Evolutionary conservation across 1,140 invertebrate genomes (phyloP).

Genomic region (Drosophila baimaii): DNA sequence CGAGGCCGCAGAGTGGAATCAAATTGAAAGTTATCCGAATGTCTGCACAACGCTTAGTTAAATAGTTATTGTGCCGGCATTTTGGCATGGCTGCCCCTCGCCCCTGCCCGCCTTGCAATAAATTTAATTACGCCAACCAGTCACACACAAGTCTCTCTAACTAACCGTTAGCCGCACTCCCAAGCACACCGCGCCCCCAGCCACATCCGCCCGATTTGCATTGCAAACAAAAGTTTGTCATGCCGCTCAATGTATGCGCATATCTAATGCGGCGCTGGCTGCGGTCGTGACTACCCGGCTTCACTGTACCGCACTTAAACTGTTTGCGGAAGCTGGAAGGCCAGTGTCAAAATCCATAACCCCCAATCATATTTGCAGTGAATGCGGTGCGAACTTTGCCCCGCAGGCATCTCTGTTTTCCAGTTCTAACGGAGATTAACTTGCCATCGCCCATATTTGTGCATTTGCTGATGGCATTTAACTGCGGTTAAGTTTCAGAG

Average conservation of each 20-base stretch:
- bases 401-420: constrained; percentile 20
- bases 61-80: constrained; percentile 59
- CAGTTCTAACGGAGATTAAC: constrained; percentile 31
- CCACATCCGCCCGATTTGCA: constrained; percentile 33
- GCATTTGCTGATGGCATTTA: constrained; percentile 1
- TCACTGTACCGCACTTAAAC: constrained; percentile 15
- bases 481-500: not conserved
- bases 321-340: constrained; percentile 17
- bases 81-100: not conserved
- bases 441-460: constrained; percentile 4
- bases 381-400: constrained; percentile 8
- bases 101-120: constrained; percentile 1
- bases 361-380: constrained; percentile 40
- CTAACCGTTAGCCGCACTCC: constrained; percentile 58
- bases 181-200: constrained; percentile 1
- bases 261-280: constrained; percentile 58
- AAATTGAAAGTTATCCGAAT: constrained; percentile 53
- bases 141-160: constrained; percentile 72
- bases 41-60: constrained; percentile 47
- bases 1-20: constrained; percentile 55
- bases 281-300: constrained; percentile 18
- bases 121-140: constrained; percentile 69
- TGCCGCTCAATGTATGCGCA: constrained; percentile 67
- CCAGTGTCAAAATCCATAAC: constrained; percentile 10
- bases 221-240: constrained; percentile 61